Evolutionary conservation across 2,113 vertebrate genomes (phyloP).

Genomic region (Ophthalmolycus amberensis): DNA sequence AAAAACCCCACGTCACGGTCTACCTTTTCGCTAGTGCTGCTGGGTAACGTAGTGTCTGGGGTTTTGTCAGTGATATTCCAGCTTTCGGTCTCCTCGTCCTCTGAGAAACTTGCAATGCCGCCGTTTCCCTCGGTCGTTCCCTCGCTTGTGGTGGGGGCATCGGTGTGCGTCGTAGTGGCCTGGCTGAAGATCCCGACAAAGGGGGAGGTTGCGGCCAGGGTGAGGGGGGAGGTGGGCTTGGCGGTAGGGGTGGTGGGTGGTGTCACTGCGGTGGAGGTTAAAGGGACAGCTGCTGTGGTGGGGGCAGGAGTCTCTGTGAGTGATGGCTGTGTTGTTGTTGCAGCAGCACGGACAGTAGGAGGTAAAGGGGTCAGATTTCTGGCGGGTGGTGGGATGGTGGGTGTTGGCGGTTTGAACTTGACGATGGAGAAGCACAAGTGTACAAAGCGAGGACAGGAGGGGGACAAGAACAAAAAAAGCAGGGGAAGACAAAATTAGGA

Average conservation of each 20-base stretch:
- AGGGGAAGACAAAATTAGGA: slow-evolving; percentile 62
- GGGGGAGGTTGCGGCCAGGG: slow-evolving; percentile 44
- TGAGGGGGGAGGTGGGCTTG: slow-evolving; percentile 40
- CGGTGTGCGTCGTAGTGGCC: slow-evolving; percentile 32
- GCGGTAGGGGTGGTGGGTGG: slow-evolving; percentile 48
- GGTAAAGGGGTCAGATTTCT: slow-evolving; percentile 57
- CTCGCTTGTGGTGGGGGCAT: slow-evolving; percentile 10
- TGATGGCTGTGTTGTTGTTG: slow-evolving; percentile 29
- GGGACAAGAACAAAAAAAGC: slow-evolving; percentile 28
- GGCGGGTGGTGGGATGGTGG: slow-evolving; percentile 71
- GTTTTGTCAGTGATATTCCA: slow-evolving; percentile 19
- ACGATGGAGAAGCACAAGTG: slow-evolving; percentile 47
- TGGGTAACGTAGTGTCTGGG: slow-evolving; percentile 47
- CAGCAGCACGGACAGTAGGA: slow-evolving; percentile 41
- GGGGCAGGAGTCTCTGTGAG: slow-evolving; percentile 58
- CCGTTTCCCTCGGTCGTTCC: slow-evolving; percentile 10
- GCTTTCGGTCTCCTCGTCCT: slow-evolving; percentile 10
- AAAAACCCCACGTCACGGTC: slow-evolving; percentile 36
- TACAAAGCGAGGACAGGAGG: slow-evolving; percentile 22
- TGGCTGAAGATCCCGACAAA: slow-evolving; percentile 38
- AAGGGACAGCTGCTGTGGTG: slow-evolving; percentile 57
- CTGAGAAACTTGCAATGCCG: slow-evolving; percentile 25
- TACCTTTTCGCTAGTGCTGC: slow-evolving; percentile 40
- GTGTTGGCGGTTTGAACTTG: slow-evolving; percentile 77
- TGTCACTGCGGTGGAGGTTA: slow-evolving; percentile 9